Evolutionary conservation across 2,113 vertebrate species (phyloP), one percentile per base, ranked within the genome.

Genomic region (Eptesicus fuscus): DNA sequence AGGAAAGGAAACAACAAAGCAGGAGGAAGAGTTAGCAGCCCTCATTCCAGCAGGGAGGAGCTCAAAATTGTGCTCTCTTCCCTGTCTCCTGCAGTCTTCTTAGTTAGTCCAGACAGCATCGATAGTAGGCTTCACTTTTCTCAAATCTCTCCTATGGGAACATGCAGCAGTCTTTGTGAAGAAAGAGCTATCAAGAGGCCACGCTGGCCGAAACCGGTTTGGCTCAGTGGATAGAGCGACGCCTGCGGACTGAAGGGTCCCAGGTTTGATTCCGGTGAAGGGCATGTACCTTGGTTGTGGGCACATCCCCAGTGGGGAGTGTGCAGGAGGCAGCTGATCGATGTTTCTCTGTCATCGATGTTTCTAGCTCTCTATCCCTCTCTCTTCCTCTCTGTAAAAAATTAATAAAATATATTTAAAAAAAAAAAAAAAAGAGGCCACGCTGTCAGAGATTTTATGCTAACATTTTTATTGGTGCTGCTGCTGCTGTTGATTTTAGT

Each of bases 1-100:
- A 61, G 61, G 28, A 78, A 78, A 63, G 69, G 9, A 37, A 3
- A 49, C 28, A 63, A 9, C 44, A 35, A 79, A 71, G 35, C 20
- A 5, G 96, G 90, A 59, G 85, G 83, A 94, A 92, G 78, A 78
- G 37, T 61, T 93, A 80, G 59, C 59, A 63, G 42, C 84, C 56
- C 78, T 82, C 0, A 17, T 76, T 4, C 47, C 2, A 85, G 42
- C 44, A 85, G 47, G 18, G 47, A 83, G 86, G 59, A 97, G 76
- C 61, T 89, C 35, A 88, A 12, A 90, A 73, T 63, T 9, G 14
- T 67, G 63, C 35, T 32, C 56, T 56, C 23, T 42, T 30, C 35
- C 42, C 13, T 67, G 22, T 83, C 14, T 23, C 4, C 11, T 3
- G 18, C 70, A 93, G n/a, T 35, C 30, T 70, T 63, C 56, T 53